Base-by-base conservation (phyloP, 2,888 invertebrate genomes). In the Cheilosia vernalis region DNA sequence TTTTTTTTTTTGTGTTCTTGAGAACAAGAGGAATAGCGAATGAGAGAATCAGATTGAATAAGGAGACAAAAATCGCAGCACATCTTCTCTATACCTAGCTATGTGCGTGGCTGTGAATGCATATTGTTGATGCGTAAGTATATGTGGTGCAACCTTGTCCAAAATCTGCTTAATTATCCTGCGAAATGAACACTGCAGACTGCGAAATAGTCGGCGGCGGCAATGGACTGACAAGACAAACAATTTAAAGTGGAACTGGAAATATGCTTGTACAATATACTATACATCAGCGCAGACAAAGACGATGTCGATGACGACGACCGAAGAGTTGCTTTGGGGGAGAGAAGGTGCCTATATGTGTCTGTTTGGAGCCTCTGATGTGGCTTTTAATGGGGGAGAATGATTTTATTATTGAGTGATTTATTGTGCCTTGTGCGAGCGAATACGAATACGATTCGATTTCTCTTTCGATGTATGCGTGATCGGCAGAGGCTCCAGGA, bases 121-220 rank as follows among this genome's bases (percentile, higher is more conserved):
- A 21, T 17, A 37, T 6, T 58, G 17, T 51, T 5, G 6, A 40
- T 40, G 37, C 53, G 27, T 55, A 19, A 21, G 70, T 42, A 30
- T 15, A 40, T 69, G 60, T 67, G 51, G 56, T 61, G 61, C 21
- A 72, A 64, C 64, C 63, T 70, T 70, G 70, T 30, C 61, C 47
- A 51, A 67, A 81, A 81, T 81, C 81, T 17, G 72, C 61, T 85
- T 85, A 85, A 85, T 85, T 85, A 81, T 85, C 85, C 85, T 85
- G 66, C 80, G 74, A 67, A 84, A 73, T 74, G 19, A 33, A 19
- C 9, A 7, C 49, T 17, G 66, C 33, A 17, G 33, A 58, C 61
- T 30, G 30, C 37, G 60, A 58, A 72, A 61, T 60, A 58, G 55
- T 69, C 58, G 53, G 58, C 76, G 42, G 69, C 33, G 37, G 37